Percentiles rank a stretch among this genome's conserved stretches.
Conservation (phyloP, 2,888 invertebrate genomes). For the Parascotia fuliginaria region DNA sequence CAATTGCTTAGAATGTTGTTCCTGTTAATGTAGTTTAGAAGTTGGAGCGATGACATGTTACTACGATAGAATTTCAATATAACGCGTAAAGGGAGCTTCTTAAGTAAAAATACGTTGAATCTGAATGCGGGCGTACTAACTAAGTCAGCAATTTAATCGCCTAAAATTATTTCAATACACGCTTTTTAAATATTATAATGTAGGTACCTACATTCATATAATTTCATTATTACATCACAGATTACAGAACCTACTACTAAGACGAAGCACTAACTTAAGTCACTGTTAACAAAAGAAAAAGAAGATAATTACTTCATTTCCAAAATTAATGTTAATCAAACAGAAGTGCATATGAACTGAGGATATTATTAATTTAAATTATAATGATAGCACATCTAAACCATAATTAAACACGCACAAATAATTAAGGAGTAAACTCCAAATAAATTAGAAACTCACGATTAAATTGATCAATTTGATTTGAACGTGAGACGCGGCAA, state of each 20-base stretch:
- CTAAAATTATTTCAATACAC: neutral
- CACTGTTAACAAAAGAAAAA: no score
- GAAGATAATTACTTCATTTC: no score
- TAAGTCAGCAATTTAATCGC: no score
- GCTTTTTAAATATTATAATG: no score
- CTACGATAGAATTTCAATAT: constrained; percentile 38
- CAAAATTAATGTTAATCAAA: no score
- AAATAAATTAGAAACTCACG: constrained; percentile 61
- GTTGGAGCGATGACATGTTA: constrained; percentile 11
- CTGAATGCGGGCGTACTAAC: no score
- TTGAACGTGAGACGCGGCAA: constrained; percentile 54
- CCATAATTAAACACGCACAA: constrained; percentile 8
- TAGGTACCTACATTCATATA: no score
- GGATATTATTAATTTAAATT: no score
- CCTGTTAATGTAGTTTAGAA: constrained; percentile 17
- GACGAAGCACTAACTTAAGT: no score
- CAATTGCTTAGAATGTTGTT: constrained; percentile 10
- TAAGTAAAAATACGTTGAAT: constrained; percentile 13
- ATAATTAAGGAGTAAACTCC: constrained; percentile 16
- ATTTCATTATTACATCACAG: no score
- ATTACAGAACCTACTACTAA: no score
- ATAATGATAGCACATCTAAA: no score
- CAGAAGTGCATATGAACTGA: neutral
- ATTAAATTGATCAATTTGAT: constrained; percentile 45
- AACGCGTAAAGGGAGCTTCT: constrained; percentile 18